Evolutionary conservation across 1,140 invertebrate genomes (phyloP), one percentile per base, ranked within the genome.

Genomic region (Drosophila nikananu): DNA sequence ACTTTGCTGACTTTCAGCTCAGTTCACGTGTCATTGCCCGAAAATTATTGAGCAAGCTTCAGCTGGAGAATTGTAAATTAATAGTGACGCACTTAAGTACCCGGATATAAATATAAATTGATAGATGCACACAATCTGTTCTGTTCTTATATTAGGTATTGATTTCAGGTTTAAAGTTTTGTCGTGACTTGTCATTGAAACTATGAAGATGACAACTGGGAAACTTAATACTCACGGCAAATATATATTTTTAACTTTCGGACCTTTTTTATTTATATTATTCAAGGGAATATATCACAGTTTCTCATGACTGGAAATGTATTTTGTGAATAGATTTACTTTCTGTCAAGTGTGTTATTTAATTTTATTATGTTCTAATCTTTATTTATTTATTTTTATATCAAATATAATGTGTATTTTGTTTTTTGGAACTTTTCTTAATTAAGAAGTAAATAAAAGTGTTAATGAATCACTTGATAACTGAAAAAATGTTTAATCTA

Each of bases 101-200:
- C 70, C 70, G 67, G 70, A 73, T 73, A 73, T 73, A 37, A 52
- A 51, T 42, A 41, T 13, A 61, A 73, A 73, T 42, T 35, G 35
- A 60, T 72, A 71, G 25, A 59, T 72, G 32, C 46, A 49, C 67
- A 72, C 66, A 48, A 19, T 39, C 12, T 39, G 25, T 23, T 37
- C 49, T 32, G 64, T 30, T 51, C n/a, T 32, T 12, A 52, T 19
- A 19, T 27, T 32, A 52, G 27, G 13, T 37, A 52, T 61, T 42
- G 46, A 37, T 73, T 71, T 73, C 70, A 73, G 67, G 70, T 51
- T 73, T 73, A 61, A 35, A 35, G 21, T n/a, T 59, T 51, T 51
- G n/a, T 73, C 70, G 70, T 73, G 70, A 72, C 70, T 72, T 72
- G 42, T 6, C 25, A 58, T 35, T 23, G 39, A 41, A 49, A 48